phyloP scores from a whole-genome alignment of 2,888 invertebrate species.

The Plebejus anna region DNA sequence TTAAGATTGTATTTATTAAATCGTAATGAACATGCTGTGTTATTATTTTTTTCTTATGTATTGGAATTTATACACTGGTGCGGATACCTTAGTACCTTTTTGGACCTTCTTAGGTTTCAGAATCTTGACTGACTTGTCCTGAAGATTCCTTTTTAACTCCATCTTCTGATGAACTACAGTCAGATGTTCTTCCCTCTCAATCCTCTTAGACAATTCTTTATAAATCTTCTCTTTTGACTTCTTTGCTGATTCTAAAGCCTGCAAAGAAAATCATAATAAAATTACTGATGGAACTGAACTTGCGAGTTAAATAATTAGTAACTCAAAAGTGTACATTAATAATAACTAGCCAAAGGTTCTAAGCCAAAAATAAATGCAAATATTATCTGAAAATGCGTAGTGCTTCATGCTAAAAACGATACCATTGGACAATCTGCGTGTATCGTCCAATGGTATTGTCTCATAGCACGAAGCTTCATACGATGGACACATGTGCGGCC shows the following conservation, averaged over 20 bases:
- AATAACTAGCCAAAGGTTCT: no score
- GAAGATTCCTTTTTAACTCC: conserved; percentile 84
- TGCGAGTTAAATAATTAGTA: neutral
- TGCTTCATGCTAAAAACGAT: no score
- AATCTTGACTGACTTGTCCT: conserved; percentile 75
- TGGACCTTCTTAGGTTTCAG: conserved; percentile 83
- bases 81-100: conserved; percentile 81
- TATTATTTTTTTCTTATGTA: conserved; percentile 88
- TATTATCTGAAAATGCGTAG: neutral
- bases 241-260: conserved; percentile 72
- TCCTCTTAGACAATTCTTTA: conserved; percentile 86
- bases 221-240: conserved; percentile 83
- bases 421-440: no score
- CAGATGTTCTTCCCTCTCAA: conserved; percentile 88
- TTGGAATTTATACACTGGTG: conserved; percentile 89
- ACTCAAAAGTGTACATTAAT: neutral
- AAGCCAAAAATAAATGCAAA: neutral
- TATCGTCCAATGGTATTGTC: no score
- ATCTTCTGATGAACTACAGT: conserved; percentile 88
- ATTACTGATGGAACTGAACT: neutral
- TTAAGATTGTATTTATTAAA: conserved; percentile 30
- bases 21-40: neutral
- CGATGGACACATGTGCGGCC: no score
- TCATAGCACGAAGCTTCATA: no score
- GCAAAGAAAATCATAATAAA: conserved; percentile 31